Base-by-base conservation (phyloP, 2,797 vertebrate species). In the Coregonus suidteri region DNA sequence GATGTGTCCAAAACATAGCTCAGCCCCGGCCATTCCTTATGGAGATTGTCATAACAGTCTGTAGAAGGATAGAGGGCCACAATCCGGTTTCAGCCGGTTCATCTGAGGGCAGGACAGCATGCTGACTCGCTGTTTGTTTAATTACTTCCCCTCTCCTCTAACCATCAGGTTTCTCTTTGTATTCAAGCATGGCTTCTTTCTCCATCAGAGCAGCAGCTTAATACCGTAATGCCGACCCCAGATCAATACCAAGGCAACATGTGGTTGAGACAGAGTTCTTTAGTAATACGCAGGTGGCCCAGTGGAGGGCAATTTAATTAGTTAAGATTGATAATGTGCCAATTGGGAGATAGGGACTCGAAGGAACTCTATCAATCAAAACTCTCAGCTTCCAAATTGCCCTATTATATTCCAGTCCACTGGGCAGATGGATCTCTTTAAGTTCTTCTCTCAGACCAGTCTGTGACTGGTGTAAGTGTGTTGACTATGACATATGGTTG, bases 291-390 rank as follows among this genome's bases (percentile, higher is more conserved):
- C 75, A 52, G 73, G 74, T 20, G 84, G 71, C 77, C 83, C 81
- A 80, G 67, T 75, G 80, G 73, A 88, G 77, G 62, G 74, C 74
- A 77, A 79, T 76, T 80, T 77, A 71, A 69, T 86, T 85, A 84
- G 81, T 87, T 83, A 53, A 85, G 88, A 88, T 81, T 86, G 82
- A 89, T 86, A 83, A 83, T 75, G 79, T 87, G 88, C 77, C 88
- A 87, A 74, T 81, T 52, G 54, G 14, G 30, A 82, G 84, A 86
- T 70, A 73, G 71, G 54, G 68, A 47, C 9, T 47, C 41, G 0
- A 47, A 47, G 41, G 41, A 47, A 47, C 74, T 64, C 79, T 47
- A 86, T 89, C 81, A 81, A 78, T 88, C 86, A 85, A 73, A 84
- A 74, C 62, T 52, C 14, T 77, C 82, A 76, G 65, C 77, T 67